Percentiles rank a stretch among this genome's conserved stretches.
These are phyloP conservation scores for Ptilonorhynchus violaceus DNA, from an alignment of 2,113 vertebrate genomes.

Conservation along the genomic window DNA sequence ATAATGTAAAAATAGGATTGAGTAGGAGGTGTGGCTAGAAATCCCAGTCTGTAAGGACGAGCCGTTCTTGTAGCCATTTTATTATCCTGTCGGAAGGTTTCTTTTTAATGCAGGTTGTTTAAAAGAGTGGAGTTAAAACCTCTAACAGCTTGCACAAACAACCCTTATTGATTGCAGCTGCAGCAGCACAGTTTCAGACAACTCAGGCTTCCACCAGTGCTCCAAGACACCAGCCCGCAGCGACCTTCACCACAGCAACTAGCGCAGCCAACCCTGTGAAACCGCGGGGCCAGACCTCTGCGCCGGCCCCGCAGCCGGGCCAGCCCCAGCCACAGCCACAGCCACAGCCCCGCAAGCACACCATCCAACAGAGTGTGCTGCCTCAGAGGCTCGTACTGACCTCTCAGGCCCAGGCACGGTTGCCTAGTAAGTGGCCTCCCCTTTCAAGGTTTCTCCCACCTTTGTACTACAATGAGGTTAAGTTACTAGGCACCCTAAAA, in stretches of 20 bases:
- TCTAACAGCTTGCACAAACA: conserved; percentile 80
- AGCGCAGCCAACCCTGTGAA: conserved; percentile 80
- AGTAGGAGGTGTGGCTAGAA: conserved; percentile 26
- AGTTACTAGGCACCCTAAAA: conserved; percentile 69
- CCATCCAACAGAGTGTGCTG: conserved; percentile 85
- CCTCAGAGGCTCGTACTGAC: conserved; percentile 96
- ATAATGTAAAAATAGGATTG: conserved; percentile 25
- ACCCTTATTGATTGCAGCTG: conserved; percentile 87
- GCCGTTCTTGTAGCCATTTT: conserved; percentile 35
- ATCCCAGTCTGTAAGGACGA: conserved; percentile 42
- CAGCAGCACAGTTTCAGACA: conserved; percentile 84
- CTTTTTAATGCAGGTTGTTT: conserved; percentile 66
- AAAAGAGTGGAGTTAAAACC: conserved; percentile 57
- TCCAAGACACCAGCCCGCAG: conserved; percentile 83
- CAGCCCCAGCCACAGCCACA: conserved; percentile 75
- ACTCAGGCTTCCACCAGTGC: conserved; percentile 82
- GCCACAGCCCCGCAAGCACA: conserved; percentile 77
- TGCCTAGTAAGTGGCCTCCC: conserved; percentile 97
- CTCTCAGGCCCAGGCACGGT: conserved; percentile 97
- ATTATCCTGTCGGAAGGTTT: conserved; percentile 66
- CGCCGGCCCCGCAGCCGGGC: conserved; percentile 74
- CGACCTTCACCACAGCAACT: conserved; percentile 78
- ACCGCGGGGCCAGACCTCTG: conserved; percentile 73
- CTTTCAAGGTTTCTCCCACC: conserved; percentile 70
- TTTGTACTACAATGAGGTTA: conserved; percentile 62